Base-by-base conservation (phyloP, 53 echinoderm and acorn worm genomes). In the Patiria pectinifera region DNA sequence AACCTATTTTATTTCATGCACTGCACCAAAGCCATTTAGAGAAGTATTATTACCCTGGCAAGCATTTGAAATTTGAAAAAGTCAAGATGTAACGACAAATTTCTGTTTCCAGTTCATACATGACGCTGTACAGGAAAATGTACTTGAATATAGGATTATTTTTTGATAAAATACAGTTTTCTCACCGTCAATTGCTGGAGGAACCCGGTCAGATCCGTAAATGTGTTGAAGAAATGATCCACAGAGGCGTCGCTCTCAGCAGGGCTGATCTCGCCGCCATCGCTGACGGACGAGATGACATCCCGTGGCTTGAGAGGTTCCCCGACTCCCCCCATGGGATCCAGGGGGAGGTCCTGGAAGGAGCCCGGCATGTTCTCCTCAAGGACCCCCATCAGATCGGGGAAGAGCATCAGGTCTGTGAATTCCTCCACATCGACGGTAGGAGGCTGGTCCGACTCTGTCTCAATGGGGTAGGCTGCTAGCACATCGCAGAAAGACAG, bases 171-270 rank as follows among this genome's bases (percentile, higher is more conserved):
- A 10, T 35, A 47, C 69, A 53, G 23, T 58, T 13, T n/a, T 83
- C 87, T 91, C 85, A 93, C 93, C 83, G 88, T 62, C 60, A 93
- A 76, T 59, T 94, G 59, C 76, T 86, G 70, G 85, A 96, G 94
- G 81, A 96, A 87, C 69, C 91, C 92, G 18, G 94, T 76, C 81
- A 95, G 76, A 89, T 96, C 93, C 76, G 94, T 94, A 87, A 95
- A 96, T 85, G 95, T 91, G 62, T 96, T 95, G 91, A 96, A 96
- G 93, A 96, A 96, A 77, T 94, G 90, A 26, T 95, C 96, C 86
- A 95, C 89, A 86, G 93, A 91, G 35, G 87, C 66, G 74, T 95
- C 94, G 76, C 92, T 87, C 93, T 94, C 96, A 4, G 96, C 94
- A 1, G 96, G 96, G 90, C 94, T 96, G 46, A 86, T 94, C 78